Conservation (phyloP, 30 jellyfish, hydroid and myxozoan genomes). For the Calvadosia cruxmelitensis region DNA sequence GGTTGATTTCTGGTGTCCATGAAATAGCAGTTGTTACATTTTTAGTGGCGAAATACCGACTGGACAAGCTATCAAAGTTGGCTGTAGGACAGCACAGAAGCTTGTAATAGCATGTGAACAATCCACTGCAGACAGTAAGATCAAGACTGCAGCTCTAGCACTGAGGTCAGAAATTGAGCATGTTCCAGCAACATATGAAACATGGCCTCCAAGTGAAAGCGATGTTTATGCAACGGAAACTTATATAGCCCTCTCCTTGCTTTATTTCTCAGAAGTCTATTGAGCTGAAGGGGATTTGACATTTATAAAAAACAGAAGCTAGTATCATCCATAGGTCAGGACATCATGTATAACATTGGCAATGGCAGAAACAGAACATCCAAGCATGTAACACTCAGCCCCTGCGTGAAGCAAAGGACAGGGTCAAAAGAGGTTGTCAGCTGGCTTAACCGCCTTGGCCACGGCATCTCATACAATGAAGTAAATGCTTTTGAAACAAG, state of each 20-base stretch:
- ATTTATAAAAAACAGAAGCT: neutral
- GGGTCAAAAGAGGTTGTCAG: conserved; percentile 10
- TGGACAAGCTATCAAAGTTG: conserved; percentile 2
- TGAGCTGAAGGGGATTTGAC: neutral
- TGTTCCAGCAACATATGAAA: neutral
- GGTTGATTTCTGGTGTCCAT: conserved; percentile 17
- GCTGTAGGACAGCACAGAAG: neutral
- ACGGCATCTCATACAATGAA: conserved; percentile 27
- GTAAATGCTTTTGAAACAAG: conserved; percentile 4
- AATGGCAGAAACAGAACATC: conserved; percentile 13
- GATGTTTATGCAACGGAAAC: conserved; percentile 11
- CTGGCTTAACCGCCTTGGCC: conserved; percentile 28
- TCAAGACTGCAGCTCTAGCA: conserved; percentile 11
- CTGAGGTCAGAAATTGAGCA: conserved; percentile 18
- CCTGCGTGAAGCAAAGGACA: conserved; percentile 10
- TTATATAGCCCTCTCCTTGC: conserved; percentile 7
- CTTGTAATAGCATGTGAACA: neutral
- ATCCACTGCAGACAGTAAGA: neutral
- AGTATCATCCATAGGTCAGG: conserved; percentile 19
- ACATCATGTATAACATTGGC: conserved; percentile 5
- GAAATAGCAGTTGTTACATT: neutral
- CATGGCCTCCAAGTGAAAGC: conserved; percentile 35
- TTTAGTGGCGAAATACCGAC: conserved; percentile 6
- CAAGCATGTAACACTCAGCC: conserved; percentile 7
- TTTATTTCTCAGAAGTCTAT: conserved; percentile 2